Evolutionary conservation across 2,113 vertebrate species (phyloP).

Genomic region (Megaleporinus macrocephalus): DNA sequence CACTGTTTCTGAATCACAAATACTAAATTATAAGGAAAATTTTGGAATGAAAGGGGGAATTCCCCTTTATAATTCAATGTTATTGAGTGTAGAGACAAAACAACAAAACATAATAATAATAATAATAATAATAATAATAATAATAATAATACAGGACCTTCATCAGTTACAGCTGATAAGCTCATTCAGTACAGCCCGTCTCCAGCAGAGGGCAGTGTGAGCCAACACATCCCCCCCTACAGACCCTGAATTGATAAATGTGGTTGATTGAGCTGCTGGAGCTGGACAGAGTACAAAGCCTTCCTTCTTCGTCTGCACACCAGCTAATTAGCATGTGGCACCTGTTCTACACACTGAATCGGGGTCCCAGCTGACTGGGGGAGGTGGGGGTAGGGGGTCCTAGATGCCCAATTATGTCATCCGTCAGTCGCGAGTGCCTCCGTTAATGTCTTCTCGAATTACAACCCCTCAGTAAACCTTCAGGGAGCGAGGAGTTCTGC

Average conservation of each 20-base stretch:
- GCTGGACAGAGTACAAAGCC: slow-evolving; percentile 63
- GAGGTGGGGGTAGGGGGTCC: slow-evolving; percentile 31
- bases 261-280: slow-evolving; percentile 2
- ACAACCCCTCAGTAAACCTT: slow-evolving; percentile 10
- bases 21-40: no score
- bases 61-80: no score
- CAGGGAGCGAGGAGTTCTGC: neutral
- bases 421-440: slow-evolving; percentile 59
- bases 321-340: slow-evolving; percentile 74
- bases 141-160: no score
- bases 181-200: neutral
- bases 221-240: neutral
- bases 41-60: no score
- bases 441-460: slow-evolving; percentile 53
- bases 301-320: slow-evolving; percentile 68
- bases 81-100: no score
- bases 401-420: slow-evolving; percentile 64
- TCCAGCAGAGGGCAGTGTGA: slow-evolving; percentile 73
- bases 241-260: neutral
- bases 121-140: no score
- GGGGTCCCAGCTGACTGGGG: neutral
- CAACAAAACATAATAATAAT: no score
- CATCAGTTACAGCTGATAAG: neutral
- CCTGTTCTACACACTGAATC: slow-evolving; percentile 64
- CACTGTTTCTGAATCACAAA: no score